Evolutionary conservation across 1,140 invertebrate genomes (phyloP).

Genomic region (Drosophila orena): DNA sequence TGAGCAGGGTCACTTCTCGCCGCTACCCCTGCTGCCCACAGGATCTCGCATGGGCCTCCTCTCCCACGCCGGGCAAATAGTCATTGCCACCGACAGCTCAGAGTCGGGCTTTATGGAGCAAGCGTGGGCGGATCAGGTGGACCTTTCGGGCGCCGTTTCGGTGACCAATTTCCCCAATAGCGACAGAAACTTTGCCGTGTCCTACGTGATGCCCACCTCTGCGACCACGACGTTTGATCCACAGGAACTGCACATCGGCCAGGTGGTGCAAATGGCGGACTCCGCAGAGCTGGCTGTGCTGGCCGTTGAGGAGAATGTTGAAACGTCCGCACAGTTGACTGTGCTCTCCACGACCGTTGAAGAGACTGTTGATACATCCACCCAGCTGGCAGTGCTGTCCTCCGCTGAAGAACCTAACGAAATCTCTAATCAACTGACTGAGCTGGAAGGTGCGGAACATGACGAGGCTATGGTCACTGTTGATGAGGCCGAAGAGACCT

Average conservation of each 20-base stretch:
- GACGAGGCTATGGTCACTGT: not conserved
- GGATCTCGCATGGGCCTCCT: constrained; percentile 48
- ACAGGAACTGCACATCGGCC: constrained; percentile 51
- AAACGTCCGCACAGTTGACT: not conserved
- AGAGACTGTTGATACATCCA: not conserved
- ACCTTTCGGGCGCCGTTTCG: constrained; percentile 43
- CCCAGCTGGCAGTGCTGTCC: not conserved
- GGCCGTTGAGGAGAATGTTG: not conserved
- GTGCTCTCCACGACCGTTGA: not conserved
- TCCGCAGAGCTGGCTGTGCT: constrained; percentile 18
- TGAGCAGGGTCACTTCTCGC: constrained; percentile 41
- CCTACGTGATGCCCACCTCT: constrained; percentile 53
- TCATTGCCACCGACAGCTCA: constrained; percentile 14
- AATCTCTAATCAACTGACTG: not conserved
- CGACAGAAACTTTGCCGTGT: constrained; percentile 25
- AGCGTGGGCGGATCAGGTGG: constrained; percentile 50
- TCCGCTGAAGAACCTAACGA: not conserved
- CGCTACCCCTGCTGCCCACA: constrained; percentile 51
- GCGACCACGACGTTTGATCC: constrained; percentile 17
- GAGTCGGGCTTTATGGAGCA: constrained; percentile 34
- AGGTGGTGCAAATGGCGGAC: constrained; percentile 52
- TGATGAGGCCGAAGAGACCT: not conserved
- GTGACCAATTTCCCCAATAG: constrained; percentile 24
- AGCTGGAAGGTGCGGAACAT: not conserved
- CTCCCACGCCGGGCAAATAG: constrained; percentile 5